phyloP scores from a whole-genome alignment of 1,140 invertebrate genomes.

The Polypedilum pembai region DNA sequence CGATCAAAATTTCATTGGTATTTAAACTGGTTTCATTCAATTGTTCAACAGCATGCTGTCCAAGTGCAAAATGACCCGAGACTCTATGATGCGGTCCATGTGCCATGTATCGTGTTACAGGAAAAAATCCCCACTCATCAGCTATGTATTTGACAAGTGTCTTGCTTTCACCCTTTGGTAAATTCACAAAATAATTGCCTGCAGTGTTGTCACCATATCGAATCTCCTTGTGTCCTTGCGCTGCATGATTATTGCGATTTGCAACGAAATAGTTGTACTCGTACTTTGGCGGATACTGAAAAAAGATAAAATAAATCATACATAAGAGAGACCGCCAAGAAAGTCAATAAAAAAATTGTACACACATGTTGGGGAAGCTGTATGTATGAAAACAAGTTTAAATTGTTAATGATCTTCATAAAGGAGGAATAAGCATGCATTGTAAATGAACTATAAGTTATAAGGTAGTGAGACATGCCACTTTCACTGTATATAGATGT shows the following conservation, averaged over 20 bases:
- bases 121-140: slow-evolving; percentile 57
- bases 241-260: slow-evolving; percentile 42
- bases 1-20: slow-evolving; percentile 30
- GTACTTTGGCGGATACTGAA: slow-evolving; percentile 47
- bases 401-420: slow-evolving; percentile 18
- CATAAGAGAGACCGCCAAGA: neutral
- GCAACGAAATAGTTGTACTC: slow-evolving; percentile 47
- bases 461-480: no score
- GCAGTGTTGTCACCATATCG: slow-evolving; percentile 47
- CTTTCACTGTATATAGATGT: no score
- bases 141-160: slow-evolving; percentile 53
- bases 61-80: slow-evolving; percentile 48
- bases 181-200: slow-evolving; percentile 46
- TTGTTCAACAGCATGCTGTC: slow-evolving; percentile 48
- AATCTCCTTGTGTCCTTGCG: slow-evolving; percentile 51
- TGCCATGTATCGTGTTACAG: slow-evolving; percentile 44
- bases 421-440: neutral
- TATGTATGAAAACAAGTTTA: neutral
- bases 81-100: slow-evolving; percentile 42
- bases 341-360: neutral
- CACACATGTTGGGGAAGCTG: neutral
- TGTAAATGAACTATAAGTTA: no score
- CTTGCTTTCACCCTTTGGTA: slow-evolving; percentile 41
- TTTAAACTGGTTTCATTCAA: slow-evolving; percentile 37
- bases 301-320: slow-evolving; percentile 32